Evolutionary conservation across 2,888 invertebrate species (phyloP), one percentile per base, ranked within the genome.

Genomic region (Clusia tigrina): DNA sequence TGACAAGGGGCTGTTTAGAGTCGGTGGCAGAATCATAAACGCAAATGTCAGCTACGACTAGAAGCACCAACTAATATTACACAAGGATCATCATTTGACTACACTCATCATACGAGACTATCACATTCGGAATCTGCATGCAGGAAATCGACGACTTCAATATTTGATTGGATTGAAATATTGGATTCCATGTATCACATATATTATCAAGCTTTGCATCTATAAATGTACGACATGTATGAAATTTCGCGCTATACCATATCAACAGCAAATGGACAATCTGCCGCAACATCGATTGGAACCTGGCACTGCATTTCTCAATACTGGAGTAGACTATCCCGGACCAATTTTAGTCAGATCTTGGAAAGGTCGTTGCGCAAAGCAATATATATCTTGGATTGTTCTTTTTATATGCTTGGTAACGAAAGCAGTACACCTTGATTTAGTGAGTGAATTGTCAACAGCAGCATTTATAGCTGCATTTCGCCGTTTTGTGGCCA

Each of bases 381-480:
- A 56, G 26, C 17, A 25, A 1, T 64, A 65, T 51, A 66, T 65
- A 46, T 60, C 55, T 23, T 63, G 63, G 63, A 62, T 68, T 23
- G 62, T 66, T 3, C 52, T 67, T n/a, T 69, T 67, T 48, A 60
- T 65, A 0, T 67, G 63, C 46, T 17, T 66, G 17, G 52, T 48
- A 12, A 64, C 67, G 10, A 66, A 59, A 25, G 63, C 65, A 48
- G 55, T 67, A 10, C 67, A 67, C 52, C 20, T 69, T 0, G 64
- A 69, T 48, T 57, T 63, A 2, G 62, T 69, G 2, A 63, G 62
- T 0, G 63, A 66, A 22, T 26, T 66, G 0, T 60, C 67, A 2
- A 72, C 74, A 0, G 64, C 70, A 9, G 68, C 71, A 0, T 78
- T 78, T 62, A 10, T 78, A 3, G 74, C 74, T 3, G 61, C 73